phyloP scores from a whole-genome alignment of 2,888 invertebrate genomes.

The Tachina fera region DNA sequence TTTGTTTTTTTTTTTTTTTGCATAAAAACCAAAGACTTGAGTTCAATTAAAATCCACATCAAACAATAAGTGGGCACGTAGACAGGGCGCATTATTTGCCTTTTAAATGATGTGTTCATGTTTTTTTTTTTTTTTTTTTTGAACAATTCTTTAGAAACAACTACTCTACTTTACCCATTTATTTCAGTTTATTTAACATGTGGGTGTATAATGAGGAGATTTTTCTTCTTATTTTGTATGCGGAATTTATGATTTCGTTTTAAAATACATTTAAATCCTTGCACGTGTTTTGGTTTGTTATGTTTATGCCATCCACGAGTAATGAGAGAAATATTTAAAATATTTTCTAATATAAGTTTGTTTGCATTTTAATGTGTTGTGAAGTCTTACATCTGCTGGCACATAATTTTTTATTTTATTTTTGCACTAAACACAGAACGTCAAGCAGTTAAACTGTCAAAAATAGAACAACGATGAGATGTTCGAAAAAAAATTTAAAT shows the following conservation, averaged over 20 bases:
- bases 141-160: constrained; percentile 41
- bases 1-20: constrained; percentile 61
- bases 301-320: constrained; percentile 32
- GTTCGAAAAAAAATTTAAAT: neutral
- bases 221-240: constrained; percentile 36
- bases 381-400: constrained; percentile 57
- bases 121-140: no score
- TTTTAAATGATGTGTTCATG: constrained; percentile 42
- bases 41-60: constrained; percentile 82
- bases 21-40: constrained; percentile 79
- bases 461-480: neutral
- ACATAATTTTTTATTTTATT: constrained; percentile 25
- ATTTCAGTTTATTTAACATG: constrained; percentile 65
- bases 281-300: constrained; percentile 70
- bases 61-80: constrained; percentile 82
- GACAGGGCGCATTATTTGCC: constrained; percentile 66
- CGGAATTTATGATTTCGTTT: constrained; percentile 21
- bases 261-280: constrained; percentile 63
- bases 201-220: constrained; percentile 71
- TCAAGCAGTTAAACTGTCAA: constrained; percentile 12
- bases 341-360: constrained; percentile 46
- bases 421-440: neutral
- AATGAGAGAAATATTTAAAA: constrained; percentile 63
- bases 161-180: constrained; percentile 21
- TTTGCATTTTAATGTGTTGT: constrained; percentile 28